Evolutionary conservation across 2,888 invertebrate genomes (phyloP).

Genomic region (Odontomyia ornata): DNA sequence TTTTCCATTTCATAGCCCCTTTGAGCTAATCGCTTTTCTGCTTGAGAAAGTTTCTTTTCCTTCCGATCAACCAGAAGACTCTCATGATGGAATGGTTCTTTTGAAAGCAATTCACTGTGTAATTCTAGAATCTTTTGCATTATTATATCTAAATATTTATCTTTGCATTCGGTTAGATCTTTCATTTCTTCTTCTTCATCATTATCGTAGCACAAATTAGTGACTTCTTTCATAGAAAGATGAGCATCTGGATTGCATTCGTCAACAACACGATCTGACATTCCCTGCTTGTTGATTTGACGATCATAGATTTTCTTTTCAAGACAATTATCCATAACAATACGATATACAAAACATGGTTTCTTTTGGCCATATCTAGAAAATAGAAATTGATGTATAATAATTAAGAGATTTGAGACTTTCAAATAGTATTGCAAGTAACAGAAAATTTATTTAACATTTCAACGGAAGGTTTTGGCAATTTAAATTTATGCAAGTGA

Average conservation of each 20-base stretch:
- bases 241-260: conserved; percentile 97
- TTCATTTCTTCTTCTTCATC: conserved; percentile 82
- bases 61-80: conserved; percentile 93
- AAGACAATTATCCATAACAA: conserved; percentile 96
- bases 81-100: conserved; percentile 95
- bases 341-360: conserved; percentile 92
- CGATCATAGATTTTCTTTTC: conserved; percentile 98
- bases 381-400: neutral
- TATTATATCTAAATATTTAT: conserved; percentile 82
- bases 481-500: too few species aligned
- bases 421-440: too few species aligned
- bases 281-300: conserved; percentile 97
- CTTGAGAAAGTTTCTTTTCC: conserved; percentile 91
- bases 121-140: conserved; percentile 77
- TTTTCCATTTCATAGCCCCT: conserved; percentile 93
- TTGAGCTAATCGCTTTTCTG: conserved; percentile 92
- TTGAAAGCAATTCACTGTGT: conserved; percentile 73
- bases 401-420: too few species aligned
- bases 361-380: conserved; percentile 89
- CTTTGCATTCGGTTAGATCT: conserved; percentile 76
- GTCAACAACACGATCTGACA: conserved; percentile 98
- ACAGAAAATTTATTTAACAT: too few species aligned
- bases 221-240: conserved; percentile 87
- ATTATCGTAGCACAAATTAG: conserved; percentile 89
- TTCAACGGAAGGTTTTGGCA: too few species aligned